Conservation (phyloP, 2,113 vertebrate genomes). For the Tichodroma muraria region DNA sequence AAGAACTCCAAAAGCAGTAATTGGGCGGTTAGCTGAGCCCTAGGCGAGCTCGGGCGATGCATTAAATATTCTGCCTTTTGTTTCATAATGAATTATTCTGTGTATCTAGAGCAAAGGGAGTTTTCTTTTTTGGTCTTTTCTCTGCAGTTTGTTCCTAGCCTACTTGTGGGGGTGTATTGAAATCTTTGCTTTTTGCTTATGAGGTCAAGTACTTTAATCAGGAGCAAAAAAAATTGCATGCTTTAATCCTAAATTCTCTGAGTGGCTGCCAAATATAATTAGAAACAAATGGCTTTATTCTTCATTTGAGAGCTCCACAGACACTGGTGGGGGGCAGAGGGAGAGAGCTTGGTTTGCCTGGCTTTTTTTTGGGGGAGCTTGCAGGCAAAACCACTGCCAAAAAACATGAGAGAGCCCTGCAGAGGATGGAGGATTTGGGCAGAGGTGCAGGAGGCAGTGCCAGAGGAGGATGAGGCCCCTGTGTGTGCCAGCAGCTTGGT, state of each 20-base stretch:
- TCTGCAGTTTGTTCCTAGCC: not conserved
- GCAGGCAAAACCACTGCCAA: not conserved
- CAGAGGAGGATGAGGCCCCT: fast-evolving
- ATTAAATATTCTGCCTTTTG: slow-evolving; percentile 32
- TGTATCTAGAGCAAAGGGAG: slow-evolving; percentile 21
- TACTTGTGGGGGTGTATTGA: slow-evolving; percentile 18
- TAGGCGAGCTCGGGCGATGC: not conserved
- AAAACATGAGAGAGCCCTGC: not conserved
- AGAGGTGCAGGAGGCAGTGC: not conserved
- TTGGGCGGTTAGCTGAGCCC: not conserved
- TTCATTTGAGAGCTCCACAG: not conserved
- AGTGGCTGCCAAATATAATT: slow-evolving; percentile 53
- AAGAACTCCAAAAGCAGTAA: not conserved
- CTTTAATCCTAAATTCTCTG: slow-evolving; percentile 51
- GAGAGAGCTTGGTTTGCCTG: not conserved
- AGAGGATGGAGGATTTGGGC: not conserved
- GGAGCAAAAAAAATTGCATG: slow-evolving; percentile 22
- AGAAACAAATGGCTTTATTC: slow-evolving; percentile 62
- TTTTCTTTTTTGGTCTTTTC: not conserved
- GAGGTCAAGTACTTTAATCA: slow-evolving; percentile 61
- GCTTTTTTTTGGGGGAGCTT: not conserved
- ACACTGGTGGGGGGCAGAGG: not conserved
- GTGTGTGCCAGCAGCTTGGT: fast-evolving
- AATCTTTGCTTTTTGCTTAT: slow-evolving; percentile 53
- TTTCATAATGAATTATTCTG: slow-evolving; percentile 41